Evolutionary conservation across 1,140 invertebrate species (phyloP).

Genomic region (Macrotrachela quadricornifera): DNA sequence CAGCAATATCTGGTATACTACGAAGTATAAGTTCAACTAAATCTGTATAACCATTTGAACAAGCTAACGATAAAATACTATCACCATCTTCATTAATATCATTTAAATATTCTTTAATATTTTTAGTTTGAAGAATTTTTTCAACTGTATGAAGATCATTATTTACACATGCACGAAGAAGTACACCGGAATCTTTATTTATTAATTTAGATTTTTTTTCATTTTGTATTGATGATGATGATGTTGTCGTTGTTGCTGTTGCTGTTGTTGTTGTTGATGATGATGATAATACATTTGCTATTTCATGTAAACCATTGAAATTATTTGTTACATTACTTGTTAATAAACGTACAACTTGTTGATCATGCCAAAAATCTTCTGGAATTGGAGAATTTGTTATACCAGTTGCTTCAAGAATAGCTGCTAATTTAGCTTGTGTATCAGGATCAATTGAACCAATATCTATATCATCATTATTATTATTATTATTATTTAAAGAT

Average conservation of each 20-base stretch:
- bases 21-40: too few relatives aligned
- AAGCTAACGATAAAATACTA: neutral
- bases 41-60: neutral
- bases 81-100: conserved; percentile 6
- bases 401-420: neutral
- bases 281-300: too few relatives aligned
- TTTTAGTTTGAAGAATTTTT: neutral
- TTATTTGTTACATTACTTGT: too few relatives aligned
- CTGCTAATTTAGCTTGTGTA: neutral
- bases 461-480: neutral
- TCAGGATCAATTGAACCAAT: neutral
- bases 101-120: neutral
- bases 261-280: neutral
- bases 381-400: neutral
- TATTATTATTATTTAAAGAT: neutral
- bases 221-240: neutral
- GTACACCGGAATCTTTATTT: neutral
- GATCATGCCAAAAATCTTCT: neutral
- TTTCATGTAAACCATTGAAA: too few relatives aligned
- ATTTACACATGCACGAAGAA: too few relatives aligned
- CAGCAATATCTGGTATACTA: conserved; percentile 19
- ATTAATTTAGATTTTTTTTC: neutral
- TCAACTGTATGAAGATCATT: neutral
- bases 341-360: too few relatives aligned
- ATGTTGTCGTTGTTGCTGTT: neutral